A percentile compares a stretch with the other conserved stretches of the same genome.
Evolutionary conservation across 2,797 vertebrate genomes (phyloP).

Genomic region (Loris lydekkerianus): DNA sequence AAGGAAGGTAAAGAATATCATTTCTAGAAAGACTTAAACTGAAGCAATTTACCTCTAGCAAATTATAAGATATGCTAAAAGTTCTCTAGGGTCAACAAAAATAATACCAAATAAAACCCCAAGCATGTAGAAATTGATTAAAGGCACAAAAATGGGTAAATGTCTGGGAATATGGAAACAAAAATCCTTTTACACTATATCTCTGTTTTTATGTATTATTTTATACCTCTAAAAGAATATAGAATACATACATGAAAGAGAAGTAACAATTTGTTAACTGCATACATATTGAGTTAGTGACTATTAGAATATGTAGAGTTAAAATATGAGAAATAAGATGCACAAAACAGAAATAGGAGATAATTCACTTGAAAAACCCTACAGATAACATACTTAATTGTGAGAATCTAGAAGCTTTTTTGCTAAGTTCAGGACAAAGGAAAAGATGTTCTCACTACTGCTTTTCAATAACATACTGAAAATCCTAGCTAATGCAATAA

Average conservation of each 20-base stretch:
- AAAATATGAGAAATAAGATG: not conserved
- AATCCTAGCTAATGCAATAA: not conserved
- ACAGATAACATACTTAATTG: not conserved
- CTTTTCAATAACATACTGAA: not conserved
- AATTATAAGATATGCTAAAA: not conserved
- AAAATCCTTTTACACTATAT: not conserved
- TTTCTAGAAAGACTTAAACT: not conserved
- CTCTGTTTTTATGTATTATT: not conserved
- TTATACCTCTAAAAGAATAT: not conserved
- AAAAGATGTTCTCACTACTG: not conserved
- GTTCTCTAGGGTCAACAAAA: not conserved
- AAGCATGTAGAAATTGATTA: not conserved
- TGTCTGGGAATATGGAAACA: conserved; percentile 3
- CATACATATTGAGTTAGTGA: not conserved
- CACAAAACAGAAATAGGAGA: not conserved
- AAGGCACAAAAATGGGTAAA: not conserved
- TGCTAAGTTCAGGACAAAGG: too few species aligned
- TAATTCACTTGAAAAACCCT: not conserved
- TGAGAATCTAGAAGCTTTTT: not conserved
- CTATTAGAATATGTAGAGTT: not conserved
- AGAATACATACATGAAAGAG: not conserved
- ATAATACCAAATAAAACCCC: not conserved
- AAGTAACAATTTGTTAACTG: not conserved
- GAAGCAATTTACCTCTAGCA: not conserved
- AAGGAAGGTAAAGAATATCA: not conserved